These are phyloP conservation scores for Aphidius gifuensis DNA, from an alignment of 1,140 invertebrate species.

Conservation along the genomic window DNA sequence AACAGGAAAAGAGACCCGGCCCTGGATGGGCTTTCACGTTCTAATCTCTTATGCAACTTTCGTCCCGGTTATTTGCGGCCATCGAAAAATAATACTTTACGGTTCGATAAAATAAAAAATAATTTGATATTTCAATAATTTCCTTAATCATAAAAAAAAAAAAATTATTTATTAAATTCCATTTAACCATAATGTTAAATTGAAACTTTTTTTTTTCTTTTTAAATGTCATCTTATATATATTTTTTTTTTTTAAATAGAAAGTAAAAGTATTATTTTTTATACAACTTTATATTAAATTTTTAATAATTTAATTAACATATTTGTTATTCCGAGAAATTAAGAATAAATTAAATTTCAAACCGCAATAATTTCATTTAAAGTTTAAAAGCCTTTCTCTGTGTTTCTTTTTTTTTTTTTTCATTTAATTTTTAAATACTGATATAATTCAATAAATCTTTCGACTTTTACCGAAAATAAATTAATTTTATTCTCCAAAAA, in stretches of 20 bases:
- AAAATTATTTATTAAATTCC: neutral
- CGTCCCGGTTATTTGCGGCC: slow-evolving; percentile 25
- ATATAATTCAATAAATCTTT: too few relatives aligned
- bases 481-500: too few relatives aligned
- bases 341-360: slow-evolving; percentile 16
- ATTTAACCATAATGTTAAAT: too few relatives aligned
- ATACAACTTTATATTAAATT: slow-evolving; percentile 8
- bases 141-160: neutral
- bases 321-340: slow-evolving; percentile 19
- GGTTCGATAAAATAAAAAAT: neutral
- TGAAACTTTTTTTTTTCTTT: too few relatives aligned
- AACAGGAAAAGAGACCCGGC: slow-evolving; percentile 36
- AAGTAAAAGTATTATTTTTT: slow-evolving; percentile 16
- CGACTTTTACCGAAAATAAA: too few relatives aligned
- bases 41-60: slow-evolving; percentile 55
- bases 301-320: slow-evolving; percentile 14
- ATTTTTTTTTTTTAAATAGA: neutral
- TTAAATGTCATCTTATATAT: slow-evolving; percentile 5
- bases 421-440: too few relatives aligned
- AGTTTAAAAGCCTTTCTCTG: too few relatives aligned
- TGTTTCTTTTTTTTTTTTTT: too few relatives aligned
- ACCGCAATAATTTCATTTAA: neutral
- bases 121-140: neutral
- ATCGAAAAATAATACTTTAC: neutral
- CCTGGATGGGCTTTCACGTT: slow-evolving; percentile 50